These are phyloP conservation scores for Speoplatyrhinus poulsoni DNA, from an alignment of 2,113 vertebrate genomes.

Conservation along the genomic window DNA sequence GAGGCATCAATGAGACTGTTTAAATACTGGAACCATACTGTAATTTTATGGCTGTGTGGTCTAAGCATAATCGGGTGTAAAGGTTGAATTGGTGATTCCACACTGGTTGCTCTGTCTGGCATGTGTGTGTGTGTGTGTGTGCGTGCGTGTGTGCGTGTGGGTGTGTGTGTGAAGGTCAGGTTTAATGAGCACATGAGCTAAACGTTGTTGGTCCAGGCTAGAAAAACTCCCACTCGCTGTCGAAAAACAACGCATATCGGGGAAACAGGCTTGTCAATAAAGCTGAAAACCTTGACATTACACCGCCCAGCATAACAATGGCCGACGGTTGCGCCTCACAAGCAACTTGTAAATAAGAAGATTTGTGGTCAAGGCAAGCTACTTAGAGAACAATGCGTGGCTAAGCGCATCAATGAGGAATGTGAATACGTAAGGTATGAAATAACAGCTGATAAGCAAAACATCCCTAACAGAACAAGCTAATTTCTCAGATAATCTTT, in stretches of 20 bases:
- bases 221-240: conserved; percentile 45
- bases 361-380: conserved; percentile 35
- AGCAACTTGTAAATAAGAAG: conserved; percentile 56
- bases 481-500: conserved; percentile 37
- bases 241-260: conserved; percentile 15
- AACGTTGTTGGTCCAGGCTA: conserved; percentile 42
- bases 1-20: not conserved
- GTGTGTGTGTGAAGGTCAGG: conserved; percentile 50
- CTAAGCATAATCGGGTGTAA: not conserved
- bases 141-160: not conserved
- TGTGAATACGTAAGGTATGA: conserved; percentile 33
- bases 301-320: conserved; percentile 14
- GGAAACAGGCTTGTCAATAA: conserved; percentile 40
- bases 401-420: conserved; percentile 33
- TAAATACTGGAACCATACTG: not conserved
- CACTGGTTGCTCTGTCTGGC: conserved; percentile 2
- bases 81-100: conserved; percentile 23
- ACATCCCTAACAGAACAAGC: conserved; percentile 35
- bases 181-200: conserved; percentile 43
- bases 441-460: conserved; percentile 45
- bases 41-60: not conserved
- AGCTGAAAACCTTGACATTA: conserved; percentile 34
- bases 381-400: conserved; percentile 37
- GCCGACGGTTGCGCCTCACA: conserved; percentile 3
- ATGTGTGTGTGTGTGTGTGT: conserved; percentile 4